These are phyloP conservation scores for Scolopax rusticola DNA, from an alignment of 2,797 vertebrate genomes.

Conservation along the genomic window DNA sequence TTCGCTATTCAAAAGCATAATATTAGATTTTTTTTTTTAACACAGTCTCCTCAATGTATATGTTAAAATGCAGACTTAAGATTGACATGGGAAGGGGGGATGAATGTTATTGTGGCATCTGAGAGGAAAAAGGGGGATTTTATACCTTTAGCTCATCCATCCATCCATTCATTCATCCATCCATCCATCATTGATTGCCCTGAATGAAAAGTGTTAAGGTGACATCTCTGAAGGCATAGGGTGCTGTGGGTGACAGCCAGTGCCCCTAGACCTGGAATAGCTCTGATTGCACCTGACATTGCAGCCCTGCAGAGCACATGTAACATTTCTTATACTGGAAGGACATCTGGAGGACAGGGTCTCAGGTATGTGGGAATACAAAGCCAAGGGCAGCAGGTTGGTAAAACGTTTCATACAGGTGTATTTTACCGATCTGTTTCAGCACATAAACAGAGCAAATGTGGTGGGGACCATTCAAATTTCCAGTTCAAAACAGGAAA, in stretches of 20 bases:
- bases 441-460: neutral
- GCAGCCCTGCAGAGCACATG: neutral
- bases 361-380: neutral
- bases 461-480: neutral
- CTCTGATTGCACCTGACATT: neutral
- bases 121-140: constrained; percentile 7
- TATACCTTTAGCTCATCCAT: constrained; percentile 16
- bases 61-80: constrained; percentile 55
- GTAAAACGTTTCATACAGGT: constrained; percentile 27
- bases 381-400: neutral
- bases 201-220: neutral
- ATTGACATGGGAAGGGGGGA: constrained; percentile 49
- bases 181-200: neutral
- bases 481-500: neutral
- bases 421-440: neutral
- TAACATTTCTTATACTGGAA: neutral
- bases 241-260: neutral
- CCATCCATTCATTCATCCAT: neutral
- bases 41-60: constrained; percentile 39
- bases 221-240: neutral
- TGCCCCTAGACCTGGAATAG: constrained; percentile 38
- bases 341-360: neutral
- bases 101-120: constrained; percentile 29
- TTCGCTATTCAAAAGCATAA: constrained; percentile 76
- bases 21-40: constrained; percentile 57